Percentiles rank a stretch among this genome's conserved stretches.
Evolutionary conservation across 2,113 vertebrate species (phyloP).

Genomic region (Nanorana parkeri): DNA sequence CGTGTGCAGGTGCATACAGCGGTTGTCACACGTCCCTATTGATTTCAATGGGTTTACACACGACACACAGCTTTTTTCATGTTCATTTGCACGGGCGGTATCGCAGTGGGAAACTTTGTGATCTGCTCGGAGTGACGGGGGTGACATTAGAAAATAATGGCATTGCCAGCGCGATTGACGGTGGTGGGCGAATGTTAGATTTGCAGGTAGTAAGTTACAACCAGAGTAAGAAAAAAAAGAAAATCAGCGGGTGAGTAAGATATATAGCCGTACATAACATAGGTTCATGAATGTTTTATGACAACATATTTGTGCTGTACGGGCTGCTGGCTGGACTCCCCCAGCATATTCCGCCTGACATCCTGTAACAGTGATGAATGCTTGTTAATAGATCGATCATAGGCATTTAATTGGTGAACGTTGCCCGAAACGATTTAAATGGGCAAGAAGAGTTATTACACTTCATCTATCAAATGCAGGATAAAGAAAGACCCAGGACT

Average conservation of each 20-base stretch:
- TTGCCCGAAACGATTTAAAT: conserved; percentile 68
- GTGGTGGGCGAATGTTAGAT: too few species aligned
- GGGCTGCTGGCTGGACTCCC: neutral
- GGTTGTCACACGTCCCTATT: too few species aligned
- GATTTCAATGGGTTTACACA: too few species aligned
- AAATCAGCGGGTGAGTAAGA: neutral
- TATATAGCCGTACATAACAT: neutral
- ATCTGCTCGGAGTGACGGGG: too few species aligned
- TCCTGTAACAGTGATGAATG: conserved; percentile 69
- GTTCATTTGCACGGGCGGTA: too few species aligned
- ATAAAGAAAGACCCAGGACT: conserved; percentile 61
- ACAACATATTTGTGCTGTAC: neutral
- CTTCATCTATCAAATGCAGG: conserved; percentile 64
- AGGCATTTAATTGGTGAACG: conserved; percentile 80
- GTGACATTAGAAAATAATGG: too few species aligned
- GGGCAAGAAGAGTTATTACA: conserved; percentile 64
- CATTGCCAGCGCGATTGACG: too few species aligned
- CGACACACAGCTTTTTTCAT: too few species aligned
- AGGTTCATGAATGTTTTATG: conserved; percentile 18
- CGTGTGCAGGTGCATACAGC: too few species aligned
- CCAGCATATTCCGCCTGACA: neutral
- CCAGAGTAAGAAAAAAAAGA: neutral
- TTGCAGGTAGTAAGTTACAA: too few species aligned
- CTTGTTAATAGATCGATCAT: conserved; percentile 77
- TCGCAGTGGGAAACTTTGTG: too few species aligned